Percentiles rank a stretch among this genome's conserved stretches.
These are phyloP conservation scores for Hirtodrosophila confusa DNA, from an alignment of 2,888 invertebrate species.

Conservation along the genomic window DNA sequence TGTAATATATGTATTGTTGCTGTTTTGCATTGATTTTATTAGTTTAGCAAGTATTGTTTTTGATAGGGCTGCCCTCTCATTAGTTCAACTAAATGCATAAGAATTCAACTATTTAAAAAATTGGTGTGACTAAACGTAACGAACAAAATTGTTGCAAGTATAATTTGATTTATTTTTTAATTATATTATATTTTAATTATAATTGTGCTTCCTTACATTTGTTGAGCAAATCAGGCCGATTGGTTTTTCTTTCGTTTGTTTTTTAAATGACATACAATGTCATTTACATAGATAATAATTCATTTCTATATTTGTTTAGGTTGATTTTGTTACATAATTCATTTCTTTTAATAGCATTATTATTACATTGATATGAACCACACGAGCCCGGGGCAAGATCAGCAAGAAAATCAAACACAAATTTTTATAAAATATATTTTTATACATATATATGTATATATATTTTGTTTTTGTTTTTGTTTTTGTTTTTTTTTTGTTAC, in stretches of 20 bases:
- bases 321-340: constrained; percentile 5
- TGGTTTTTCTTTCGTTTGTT: constrained; percentile 24
- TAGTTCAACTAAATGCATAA: constrained; percentile 70
- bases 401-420: constrained; percentile 24
- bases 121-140: not conserved
- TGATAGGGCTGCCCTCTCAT: constrained; percentile 34
- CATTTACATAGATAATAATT: constrained; percentile 41
- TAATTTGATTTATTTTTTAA: not conserved
- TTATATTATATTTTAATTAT: constrained; percentile 1
- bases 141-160: constrained; percentile 4
- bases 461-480: constrained; percentile 9
- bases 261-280: constrained; percentile 17
- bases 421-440: constrained; percentile 29
- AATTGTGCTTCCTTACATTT: constrained; percentile 10
- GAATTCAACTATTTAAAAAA: constrained; percentile 66
- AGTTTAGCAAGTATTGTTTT: constrained; percentile 25
- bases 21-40: constrained; percentile 12
- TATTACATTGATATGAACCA: constrained; percentile 65
- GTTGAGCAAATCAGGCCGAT: constrained; percentile 70
- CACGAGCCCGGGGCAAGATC: constrained; percentile 32
- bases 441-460: constrained; percentile 25
- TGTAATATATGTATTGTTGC: constrained; percentile 57
- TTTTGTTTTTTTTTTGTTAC: constrained; percentile 17
- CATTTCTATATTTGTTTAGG: constrained; percentile 25
- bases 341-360: constrained; percentile 16